Evolutionary conservation across 1,140 invertebrate species (phyloP).

Genomic region (Trichomalopsis sarcophagae): DNA sequence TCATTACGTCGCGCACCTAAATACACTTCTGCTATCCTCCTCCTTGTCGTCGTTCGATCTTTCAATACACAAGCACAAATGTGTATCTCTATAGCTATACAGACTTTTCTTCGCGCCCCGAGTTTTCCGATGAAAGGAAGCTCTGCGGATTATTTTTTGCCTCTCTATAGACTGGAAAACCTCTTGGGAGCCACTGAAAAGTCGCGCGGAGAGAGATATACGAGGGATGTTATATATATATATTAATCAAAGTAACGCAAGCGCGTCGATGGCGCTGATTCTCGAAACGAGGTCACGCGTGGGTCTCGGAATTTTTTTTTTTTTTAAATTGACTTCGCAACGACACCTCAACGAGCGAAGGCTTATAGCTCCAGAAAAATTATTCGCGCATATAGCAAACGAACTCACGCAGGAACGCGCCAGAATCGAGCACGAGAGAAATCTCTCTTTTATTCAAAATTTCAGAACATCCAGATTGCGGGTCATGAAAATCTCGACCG

Average conservation of each 20-base stretch:
- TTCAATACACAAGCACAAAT: neutral
- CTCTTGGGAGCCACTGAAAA: neutral
- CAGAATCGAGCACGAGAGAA: neutral
- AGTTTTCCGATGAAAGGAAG: neutral
- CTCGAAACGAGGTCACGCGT: neutral
- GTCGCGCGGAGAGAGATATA: neutral
- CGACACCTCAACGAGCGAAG: neutral
- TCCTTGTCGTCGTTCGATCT: neutral
- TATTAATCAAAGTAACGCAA: neutral
- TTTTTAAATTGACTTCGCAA: neutral
- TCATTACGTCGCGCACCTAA: neutral
- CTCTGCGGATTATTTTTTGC: neutral
- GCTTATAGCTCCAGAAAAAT: neutral
- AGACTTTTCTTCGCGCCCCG: neutral
- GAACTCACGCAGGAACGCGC: neutral
- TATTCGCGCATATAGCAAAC: neutral
- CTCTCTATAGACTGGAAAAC: neutral
- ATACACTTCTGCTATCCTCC: neutral
- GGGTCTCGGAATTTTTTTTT: neutral
- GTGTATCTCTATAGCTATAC: neutral
- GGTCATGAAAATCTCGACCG: neutral
- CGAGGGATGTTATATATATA: too few relatives aligned
- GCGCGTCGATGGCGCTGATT: neutral
- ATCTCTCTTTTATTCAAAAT: slow-evolving; percentile 5
- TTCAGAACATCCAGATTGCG: neutral